A percentile compares a stretch with the other conserved stretches of the same genome.
Evolutionary conservation across 2,797 vertebrate genomes (phyloP).

Genomic region (Galaxias olidus): DNA sequence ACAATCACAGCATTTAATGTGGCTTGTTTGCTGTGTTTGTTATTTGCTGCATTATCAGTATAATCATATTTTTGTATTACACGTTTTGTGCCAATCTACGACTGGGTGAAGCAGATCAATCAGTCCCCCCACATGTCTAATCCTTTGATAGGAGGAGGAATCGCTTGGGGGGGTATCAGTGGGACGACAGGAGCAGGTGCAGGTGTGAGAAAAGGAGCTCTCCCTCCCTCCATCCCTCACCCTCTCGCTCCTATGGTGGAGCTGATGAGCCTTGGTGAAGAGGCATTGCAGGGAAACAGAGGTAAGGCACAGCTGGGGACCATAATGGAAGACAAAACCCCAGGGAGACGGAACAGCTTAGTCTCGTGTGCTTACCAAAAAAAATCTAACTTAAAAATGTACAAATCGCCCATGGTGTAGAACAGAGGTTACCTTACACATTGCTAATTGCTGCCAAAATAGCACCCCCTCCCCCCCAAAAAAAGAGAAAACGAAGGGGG

Average conservation of each 20-base stretch:
- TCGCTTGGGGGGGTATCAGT: slow-evolving; percentile 49
- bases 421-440: slow-evolving; percentile 3
- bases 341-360: slow-evolving; percentile 9
- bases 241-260: slow-evolving; percentile 14
- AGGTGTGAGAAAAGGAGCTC: slow-evolving; percentile 31
- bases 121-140: slow-evolving; percentile 52
- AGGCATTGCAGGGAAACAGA: slow-evolving; percentile 10
- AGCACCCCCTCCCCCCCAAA: too few relatives aligned
- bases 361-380: neutral
- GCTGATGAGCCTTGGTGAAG: slow-evolving; percentile 16
- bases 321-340: slow-evolving; percentile 14
- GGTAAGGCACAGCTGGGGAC: slow-evolving; percentile 7
- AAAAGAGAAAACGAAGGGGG: too few relatives aligned
- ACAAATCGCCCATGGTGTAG: neutral
- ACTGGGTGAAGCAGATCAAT: slow-evolving; percentile 48
- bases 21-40: slow-evolving; percentile 34
- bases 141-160: slow-evolving; percentile 54
- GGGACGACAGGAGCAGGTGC: slow-evolving; percentile 50
- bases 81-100: slow-evolving; percentile 40
- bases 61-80: slow-evolving; percentile 38
- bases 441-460: slow-evolving; percentile 8
- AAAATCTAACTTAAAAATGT: slow-evolving; percentile 11
- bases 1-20: slow-evolving; percentile 27
- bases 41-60: too few relatives aligned
- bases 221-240: neutral